These are phyloP conservation scores for Dermolepida albohirtum DNA, from an alignment of 2,888 invertebrate genomes.

Conservation along the genomic window DNA sequence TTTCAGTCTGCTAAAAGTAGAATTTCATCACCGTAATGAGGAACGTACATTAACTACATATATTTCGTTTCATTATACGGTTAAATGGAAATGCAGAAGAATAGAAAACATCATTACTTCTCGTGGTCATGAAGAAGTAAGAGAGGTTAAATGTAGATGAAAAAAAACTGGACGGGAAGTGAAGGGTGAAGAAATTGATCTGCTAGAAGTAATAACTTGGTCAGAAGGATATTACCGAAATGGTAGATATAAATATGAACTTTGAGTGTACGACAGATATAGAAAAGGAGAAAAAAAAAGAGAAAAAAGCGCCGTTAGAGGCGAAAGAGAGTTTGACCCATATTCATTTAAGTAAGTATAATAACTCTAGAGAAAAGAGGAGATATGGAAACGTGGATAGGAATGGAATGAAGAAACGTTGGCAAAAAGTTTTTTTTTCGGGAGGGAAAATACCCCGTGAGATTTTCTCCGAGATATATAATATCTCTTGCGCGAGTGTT, in stretches of 20 bases:
- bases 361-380: conserved; percentile 23
- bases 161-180: background rate
- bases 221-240: conserved; percentile 32
- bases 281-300: conserved; percentile 9
- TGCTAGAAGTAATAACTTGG: conserved; percentile 23
- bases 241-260: conserved; percentile 36
- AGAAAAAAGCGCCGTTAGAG: background rate
- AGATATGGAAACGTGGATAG: conserved; percentile 25
- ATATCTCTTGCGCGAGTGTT: conserved; percentile 16
- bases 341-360: conserved; percentile 31
- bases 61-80: conserved; percentile 4
- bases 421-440: conserved; percentile 20
- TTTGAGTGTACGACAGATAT: conserved; percentile 14
- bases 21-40: conserved; percentile 7
- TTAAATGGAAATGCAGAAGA: no score
- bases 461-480: conserved; percentile 26
- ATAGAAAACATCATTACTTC: no score
- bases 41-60: conserved; percentile 5
- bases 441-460: conserved; percentile 21
- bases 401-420: conserved; percentile 18
- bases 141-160: background rate
- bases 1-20: conserved; percentile 15
- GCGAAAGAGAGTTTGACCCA: conserved; percentile 22
- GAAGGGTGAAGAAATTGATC: conserved; percentile 17
- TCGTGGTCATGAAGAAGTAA: background rate